These are phyloP conservation scores for Gymnocheta viridis DNA, from an alignment of 2,888 invertebrate species.

Conservation along the genomic window DNA sequence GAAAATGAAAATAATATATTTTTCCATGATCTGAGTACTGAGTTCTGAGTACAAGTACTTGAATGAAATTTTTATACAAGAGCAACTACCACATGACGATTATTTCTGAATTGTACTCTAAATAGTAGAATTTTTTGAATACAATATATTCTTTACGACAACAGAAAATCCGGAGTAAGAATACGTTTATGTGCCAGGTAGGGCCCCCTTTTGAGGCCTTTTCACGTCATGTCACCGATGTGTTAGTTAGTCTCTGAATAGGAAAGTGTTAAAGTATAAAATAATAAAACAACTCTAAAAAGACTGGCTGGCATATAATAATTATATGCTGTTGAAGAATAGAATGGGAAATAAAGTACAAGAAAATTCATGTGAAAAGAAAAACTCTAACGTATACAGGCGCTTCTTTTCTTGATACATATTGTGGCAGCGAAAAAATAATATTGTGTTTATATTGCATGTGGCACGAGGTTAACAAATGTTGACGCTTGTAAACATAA, in stretches of 20 bases:
- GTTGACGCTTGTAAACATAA: slow-evolving; percentile 57
- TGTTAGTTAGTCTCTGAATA: neutral
- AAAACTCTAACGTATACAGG: neutral
- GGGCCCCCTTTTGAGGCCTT: neutral
- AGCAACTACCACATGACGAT: too few species aligned
- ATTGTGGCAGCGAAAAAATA: neutral
- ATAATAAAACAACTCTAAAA: slow-evolving; percentile 3
- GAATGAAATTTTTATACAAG: too few species aligned
- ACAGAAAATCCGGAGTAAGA: too few species aligned
- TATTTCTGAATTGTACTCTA: too few species aligned
- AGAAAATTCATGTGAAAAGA: slow-evolving; percentile 1
- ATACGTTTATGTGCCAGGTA: too few species aligned
- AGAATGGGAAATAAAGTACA: slow-evolving; percentile 8
- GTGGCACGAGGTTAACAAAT: slow-evolving; percentile 64
- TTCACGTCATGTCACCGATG: too few species aligned
- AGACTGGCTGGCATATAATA: slow-evolving; percentile 28
- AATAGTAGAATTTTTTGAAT: too few species aligned
- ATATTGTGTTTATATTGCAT: slow-evolving; percentile 57
- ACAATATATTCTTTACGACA: too few species aligned
- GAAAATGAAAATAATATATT: too few species aligned
- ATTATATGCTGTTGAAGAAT: slow-evolving; percentile 27
- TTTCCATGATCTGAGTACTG: too few species aligned
- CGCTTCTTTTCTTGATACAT: neutral
- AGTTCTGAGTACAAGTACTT: too few species aligned
- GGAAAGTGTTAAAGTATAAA: slow-evolving; percentile 43